A percentile compares a stretch with the other conserved stretches of the same genome.
These are phyloP conservation scores for Synergus umbraculus DNA, from an alignment of 2,888 invertebrate genomes.

Conservation along the genomic window DNA sequence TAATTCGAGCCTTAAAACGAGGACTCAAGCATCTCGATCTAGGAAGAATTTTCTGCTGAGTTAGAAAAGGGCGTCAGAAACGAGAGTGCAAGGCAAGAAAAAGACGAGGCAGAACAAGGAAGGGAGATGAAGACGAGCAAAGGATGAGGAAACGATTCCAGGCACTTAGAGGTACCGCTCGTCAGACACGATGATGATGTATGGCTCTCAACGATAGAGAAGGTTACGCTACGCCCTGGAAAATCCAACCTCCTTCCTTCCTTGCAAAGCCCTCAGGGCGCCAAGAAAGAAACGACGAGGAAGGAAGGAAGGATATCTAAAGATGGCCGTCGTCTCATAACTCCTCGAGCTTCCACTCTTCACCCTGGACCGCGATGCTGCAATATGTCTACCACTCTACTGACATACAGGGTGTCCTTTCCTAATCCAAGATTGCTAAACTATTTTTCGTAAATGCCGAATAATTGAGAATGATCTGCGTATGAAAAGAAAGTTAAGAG, in stretches of 20 bases:
- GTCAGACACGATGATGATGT: slow-evolving; percentile 70
- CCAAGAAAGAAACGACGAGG: slow-evolving; percentile 43
- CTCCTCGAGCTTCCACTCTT: slow-evolving; percentile 54
- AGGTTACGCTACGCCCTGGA: slow-evolving; percentile 57
- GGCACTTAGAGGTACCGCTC: slow-evolving; percentile 67
- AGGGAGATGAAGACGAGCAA: slow-evolving; percentile 50
- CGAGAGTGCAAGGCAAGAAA: not conserved
- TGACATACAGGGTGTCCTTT: not conserved
- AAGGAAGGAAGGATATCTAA: slow-evolving; percentile 53
- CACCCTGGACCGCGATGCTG: not conserved
- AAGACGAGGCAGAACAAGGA: slow-evolving; percentile 53
- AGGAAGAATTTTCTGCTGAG: slow-evolving; percentile 43
- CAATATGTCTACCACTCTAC: slow-evolving; percentile 7
- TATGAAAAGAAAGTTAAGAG: not conserved
- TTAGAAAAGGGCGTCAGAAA: slow-evolving; percentile 36
- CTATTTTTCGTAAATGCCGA: not conserved
- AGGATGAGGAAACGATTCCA: slow-evolving; percentile 60
- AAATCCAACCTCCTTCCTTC: slow-evolving; percentile 57
- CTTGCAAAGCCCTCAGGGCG: slow-evolving; percentile 52
- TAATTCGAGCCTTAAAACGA: slow-evolving; percentile 24
- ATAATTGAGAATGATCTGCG: not conserved
- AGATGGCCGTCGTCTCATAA: slow-evolving; percentile 68
- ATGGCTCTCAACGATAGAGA: slow-evolving; percentile 65
- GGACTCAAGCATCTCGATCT: slow-evolving; percentile 28
- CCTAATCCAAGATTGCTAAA: not conserved